These are phyloP conservation scores for Sebastes ruberrimus DNA, from an alignment of 2,797 vertebrate genomes.

Conservation along the genomic window DNA sequence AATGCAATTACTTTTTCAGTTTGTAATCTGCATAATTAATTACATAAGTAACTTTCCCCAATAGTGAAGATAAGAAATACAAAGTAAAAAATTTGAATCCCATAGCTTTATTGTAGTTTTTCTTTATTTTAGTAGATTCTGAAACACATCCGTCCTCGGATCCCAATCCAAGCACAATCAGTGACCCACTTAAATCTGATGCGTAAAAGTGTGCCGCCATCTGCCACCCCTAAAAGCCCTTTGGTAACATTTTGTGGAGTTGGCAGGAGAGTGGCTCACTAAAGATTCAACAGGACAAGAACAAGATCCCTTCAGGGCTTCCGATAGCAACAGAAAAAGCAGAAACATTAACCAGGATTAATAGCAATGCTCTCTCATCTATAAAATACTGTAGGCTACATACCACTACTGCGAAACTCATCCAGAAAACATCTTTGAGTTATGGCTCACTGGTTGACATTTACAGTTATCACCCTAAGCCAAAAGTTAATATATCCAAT, in stretches of 20 bases:
- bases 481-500: constrained; percentile 67
- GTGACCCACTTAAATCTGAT: constrained; percentile 14
- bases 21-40: neutral
- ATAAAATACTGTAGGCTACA: constrained; percentile 27
- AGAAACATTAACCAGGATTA: constrained; percentile 18
- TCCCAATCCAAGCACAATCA: constrained; percentile 35
- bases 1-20: neutral
- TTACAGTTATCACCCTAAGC: constrained; percentile 47
- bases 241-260: neutral
- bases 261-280: neutral
- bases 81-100: neutral
- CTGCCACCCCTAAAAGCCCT: constrained; percentile 4
- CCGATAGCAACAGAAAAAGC: neutral
- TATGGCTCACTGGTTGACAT: constrained; percentile 51
- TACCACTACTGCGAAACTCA: constrained; percentile 33
- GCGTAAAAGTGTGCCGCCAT: constrained; percentile 22
- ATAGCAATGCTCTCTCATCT: constrained; percentile 28
- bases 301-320: neutral
- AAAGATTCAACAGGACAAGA: constrained; percentile 16
- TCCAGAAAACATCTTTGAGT: constrained; percentile 63
- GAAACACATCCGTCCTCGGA: constrained; percentile 6
- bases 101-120: neutral
- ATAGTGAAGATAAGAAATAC: neutral
- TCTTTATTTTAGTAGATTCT: constrained; percentile 6
- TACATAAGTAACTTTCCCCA: neutral